Percentiles rank a stretch among this genome's conserved stretches.
Evolutionary conservation across 2,797 vertebrate species (phyloP).

Genomic region (Tympanoctomys barrerae): DNA sequence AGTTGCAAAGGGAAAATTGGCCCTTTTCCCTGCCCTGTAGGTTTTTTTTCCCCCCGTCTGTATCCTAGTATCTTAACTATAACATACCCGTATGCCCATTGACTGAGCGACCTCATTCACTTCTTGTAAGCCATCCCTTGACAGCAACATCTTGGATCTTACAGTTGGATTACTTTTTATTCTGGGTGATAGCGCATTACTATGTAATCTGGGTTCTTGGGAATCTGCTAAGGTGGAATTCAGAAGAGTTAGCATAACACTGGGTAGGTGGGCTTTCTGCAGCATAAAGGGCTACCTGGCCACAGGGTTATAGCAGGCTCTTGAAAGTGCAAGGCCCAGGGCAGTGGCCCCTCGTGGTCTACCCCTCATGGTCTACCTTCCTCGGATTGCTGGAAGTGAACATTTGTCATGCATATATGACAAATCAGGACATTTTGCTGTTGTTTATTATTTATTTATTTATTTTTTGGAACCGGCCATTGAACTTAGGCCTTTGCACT

Average conservation of each 20-base stretch:
- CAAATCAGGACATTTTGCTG: not conserved
- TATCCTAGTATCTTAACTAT: not conserved
- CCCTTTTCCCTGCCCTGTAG: not conserved
- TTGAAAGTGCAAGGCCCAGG: not conserved
- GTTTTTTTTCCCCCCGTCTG: not conserved
- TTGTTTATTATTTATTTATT: not conserved
- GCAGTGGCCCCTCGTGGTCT: not conserved
- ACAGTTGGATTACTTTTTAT: not conserved
- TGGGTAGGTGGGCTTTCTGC: not conserved
- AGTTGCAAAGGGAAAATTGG: slow-evolving; percentile 6
- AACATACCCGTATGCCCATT: not conserved
- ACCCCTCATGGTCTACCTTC: not conserved
- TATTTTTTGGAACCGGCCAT: no score
- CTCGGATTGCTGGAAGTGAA: not conserved
- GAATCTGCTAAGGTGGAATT: not conserved
- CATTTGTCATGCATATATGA: not conserved
- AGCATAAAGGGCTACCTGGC: not conserved
- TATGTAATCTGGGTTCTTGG: not conserved
- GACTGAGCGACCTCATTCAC: not conserved
- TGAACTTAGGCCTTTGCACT: no score
- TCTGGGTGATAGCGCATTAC: not conserved
- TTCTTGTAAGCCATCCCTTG: not conserved
- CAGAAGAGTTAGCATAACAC: not conserved
- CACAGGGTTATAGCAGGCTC: not conserved
- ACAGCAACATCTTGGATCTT: not conserved